Evolutionary conservation across 2,113 vertebrate genomes (phyloP).

Genomic region (Rhizomys pruinosus): DNA sequence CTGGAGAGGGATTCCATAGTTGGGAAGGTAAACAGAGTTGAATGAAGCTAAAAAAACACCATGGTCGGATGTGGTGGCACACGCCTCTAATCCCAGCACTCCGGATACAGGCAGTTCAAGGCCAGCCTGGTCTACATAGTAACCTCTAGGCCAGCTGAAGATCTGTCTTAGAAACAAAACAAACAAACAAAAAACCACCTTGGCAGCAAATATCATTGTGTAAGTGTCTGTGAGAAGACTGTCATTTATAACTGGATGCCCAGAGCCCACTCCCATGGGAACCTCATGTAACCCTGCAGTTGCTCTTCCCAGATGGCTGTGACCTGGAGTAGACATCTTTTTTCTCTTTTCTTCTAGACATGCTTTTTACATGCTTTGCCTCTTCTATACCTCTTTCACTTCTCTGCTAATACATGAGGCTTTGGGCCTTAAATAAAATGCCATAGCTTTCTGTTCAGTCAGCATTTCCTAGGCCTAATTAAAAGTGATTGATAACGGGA

Average conservation of each 20-base stretch:
- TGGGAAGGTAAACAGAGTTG: slow-evolving; percentile 57
- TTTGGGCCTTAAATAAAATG: background rate
- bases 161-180: too few species aligned
- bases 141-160: too few species aligned
- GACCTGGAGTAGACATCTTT: background rate
- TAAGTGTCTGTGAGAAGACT: background rate
- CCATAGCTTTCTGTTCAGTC: slow-evolving; percentile 3
- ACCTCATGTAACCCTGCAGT: accelerated
- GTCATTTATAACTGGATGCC: background rate
- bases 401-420: background rate
- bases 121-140: too few species aligned
- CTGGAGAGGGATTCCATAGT: slow-evolving; percentile 61
- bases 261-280: too few species aligned
- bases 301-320: background rate
- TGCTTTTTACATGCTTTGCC: background rate
- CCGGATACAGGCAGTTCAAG: too few species aligned
- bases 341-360: background rate
- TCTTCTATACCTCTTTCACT: background rate
- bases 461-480: slow-evolving; percentile 34
- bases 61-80: too few species aligned
- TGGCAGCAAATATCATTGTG: background rate
- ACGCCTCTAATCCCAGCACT: too few species aligned
- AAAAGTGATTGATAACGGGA: slow-evolving; percentile 26
- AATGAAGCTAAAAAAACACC: background rate
- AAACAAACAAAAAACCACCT: too few species aligned